Conservation (phyloP, 2,888 invertebrate genomes). For the Dimorphilus gyrociliatus region DNA sequence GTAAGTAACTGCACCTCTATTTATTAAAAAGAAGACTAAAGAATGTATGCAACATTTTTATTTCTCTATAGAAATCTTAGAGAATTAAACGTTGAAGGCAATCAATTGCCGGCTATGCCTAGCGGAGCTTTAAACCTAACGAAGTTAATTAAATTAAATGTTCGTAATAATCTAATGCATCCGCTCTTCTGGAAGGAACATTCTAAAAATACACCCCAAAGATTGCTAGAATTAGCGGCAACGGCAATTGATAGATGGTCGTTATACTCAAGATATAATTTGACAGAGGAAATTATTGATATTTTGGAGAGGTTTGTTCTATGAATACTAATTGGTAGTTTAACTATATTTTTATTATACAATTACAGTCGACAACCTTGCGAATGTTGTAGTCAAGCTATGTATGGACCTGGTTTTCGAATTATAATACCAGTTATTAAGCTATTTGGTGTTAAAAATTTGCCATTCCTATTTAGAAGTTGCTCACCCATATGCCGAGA, state of each 20-base stretch:
- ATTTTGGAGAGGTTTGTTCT: conserved; percentile 5
- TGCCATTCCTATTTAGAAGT: conserved; percentile 30
- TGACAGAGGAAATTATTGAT: background rate
- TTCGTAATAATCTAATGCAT: conserved; percentile 35
- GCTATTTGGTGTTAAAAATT: conserved; percentile 26
- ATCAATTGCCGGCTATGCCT: conserved; percentile 29
- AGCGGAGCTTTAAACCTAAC: conserved; percentile 16
- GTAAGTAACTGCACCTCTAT: conserved; percentile 15
- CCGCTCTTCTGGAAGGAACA: conserved; percentile 33
- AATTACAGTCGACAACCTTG: conserved; percentile 10
- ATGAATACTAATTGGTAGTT: background rate
- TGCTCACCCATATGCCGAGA: conserved; percentile 27
- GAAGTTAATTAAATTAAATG: conserved; percentile 19
- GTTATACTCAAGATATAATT: background rate
- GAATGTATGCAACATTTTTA: background rate
- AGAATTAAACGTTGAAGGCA: conserved; percentile 30
- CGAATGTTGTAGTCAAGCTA: conserved; percentile 25
- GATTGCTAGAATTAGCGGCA: conserved; percentile 7
- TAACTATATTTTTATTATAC: background rate
- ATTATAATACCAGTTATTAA: conserved; percentile 27
- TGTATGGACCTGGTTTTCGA: conserved; percentile 28
- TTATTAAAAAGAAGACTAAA: background rate
- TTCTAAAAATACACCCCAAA: conserved; percentile 20
- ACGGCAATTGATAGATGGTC: too few relatives aligned
- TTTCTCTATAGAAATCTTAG: conserved; percentile 16